Conservation (phyloP, 2,888 invertebrate species). For the Acleris holmiana region DNA sequence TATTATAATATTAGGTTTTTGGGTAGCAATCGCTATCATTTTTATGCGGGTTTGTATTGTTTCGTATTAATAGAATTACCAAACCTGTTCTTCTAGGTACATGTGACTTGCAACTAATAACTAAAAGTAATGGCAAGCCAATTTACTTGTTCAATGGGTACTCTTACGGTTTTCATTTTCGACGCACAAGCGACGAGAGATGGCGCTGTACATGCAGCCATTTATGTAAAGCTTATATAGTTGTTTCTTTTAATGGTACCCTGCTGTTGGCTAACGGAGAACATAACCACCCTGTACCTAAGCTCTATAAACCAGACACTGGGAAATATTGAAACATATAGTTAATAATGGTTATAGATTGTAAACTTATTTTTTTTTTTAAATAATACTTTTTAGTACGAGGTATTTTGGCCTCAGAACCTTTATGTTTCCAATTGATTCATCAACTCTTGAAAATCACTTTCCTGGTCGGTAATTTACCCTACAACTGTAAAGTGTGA, state of each 20-base stretch:
- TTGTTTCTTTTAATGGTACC: background rate
- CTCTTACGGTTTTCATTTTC: conserved; percentile 36
- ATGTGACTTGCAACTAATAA: background rate
- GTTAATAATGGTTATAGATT: background rate
- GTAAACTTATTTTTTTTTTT: too few species aligned
- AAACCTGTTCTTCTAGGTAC: too few species aligned
- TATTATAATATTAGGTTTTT: too few species aligned
- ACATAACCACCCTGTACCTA: background rate
- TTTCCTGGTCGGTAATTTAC: too few species aligned
- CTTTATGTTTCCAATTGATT: too few species aligned
- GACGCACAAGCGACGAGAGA: background rate
- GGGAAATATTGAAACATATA: background rate
- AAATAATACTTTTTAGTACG: too few species aligned
- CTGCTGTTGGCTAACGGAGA: background rate
- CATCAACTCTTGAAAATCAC: too few species aligned
- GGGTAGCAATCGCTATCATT: too few species aligned
- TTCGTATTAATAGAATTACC: too few species aligned
- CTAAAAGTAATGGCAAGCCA: conserved; percentile 40
- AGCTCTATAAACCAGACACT: background rate
- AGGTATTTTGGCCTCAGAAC: too few species aligned
- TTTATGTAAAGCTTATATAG: conserved; percentile 2
- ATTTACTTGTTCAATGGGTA: conserved; percentile 42
- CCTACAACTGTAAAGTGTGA: too few species aligned
- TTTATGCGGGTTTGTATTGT: too few species aligned
- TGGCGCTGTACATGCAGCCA: conserved; percentile 7